Conservation (phyloP, 2,113 vertebrate genomes). For the Amia ocellicauda region DNA sequence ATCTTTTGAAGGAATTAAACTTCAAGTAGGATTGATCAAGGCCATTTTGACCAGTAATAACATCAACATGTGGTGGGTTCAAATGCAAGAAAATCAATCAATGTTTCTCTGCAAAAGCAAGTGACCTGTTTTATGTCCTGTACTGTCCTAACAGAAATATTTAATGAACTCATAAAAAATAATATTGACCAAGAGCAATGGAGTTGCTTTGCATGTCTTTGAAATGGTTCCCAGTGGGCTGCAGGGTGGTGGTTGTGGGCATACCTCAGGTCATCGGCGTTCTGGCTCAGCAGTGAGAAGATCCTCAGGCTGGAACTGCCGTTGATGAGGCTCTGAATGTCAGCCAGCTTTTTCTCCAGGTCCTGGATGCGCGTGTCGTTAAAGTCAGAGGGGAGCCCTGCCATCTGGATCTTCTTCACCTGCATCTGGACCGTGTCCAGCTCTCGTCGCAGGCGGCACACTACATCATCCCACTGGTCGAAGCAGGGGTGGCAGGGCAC, state of each 20-base stretch:
- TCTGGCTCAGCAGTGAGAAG: constrained; percentile 55
- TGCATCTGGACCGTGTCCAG: constrained; percentile 50
- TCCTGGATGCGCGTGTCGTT: constrained; percentile 52
- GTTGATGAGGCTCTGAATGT: constrained; percentile 51
- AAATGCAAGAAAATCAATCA: too few species aligned
- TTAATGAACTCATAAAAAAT: too few species aligned
- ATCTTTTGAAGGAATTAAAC: too few species aligned
- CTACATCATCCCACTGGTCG: constrained; percentile 64
- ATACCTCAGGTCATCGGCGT: constrained; percentile 66
- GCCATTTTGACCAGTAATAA: too few species aligned
- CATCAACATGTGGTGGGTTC: too few species aligned
- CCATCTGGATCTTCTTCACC: constrained; percentile 51
- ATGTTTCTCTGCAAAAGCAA: too few species aligned
- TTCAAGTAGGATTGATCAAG: too few species aligned
- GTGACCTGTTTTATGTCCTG: too few species aligned
- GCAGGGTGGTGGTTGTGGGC: not conserved
- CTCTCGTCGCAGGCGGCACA: constrained; percentile 53
- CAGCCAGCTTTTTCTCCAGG: constrained; percentile 62
- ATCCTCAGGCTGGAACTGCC: constrained; percentile 35
- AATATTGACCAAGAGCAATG: too few species aligned
- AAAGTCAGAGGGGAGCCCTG: constrained; percentile 29
- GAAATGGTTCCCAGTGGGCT: too few species aligned
- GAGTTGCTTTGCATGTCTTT: too few species aligned
- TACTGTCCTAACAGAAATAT: too few species aligned
- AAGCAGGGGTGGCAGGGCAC: constrained; percentile 77